Evolutionary conservation across 2,888 invertebrate genomes (phyloP).

Genomic region (Charanyca ferruginea): DNA sequence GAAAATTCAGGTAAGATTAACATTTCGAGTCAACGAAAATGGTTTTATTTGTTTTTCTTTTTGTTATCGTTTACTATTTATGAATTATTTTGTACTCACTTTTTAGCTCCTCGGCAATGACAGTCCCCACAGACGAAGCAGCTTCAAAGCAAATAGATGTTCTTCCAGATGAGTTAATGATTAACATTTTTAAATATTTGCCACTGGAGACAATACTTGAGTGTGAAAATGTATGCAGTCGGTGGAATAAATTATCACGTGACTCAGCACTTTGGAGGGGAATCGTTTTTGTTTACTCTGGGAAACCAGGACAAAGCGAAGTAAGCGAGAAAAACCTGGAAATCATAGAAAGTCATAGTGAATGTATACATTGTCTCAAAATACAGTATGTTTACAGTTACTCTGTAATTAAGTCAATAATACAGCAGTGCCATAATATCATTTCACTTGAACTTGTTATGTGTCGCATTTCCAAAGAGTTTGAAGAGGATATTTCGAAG

Average conservation of each 20-base stretch:
- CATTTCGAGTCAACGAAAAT: not conserved
- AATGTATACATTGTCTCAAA: constrained; percentile 78
- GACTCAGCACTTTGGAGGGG: constrained; percentile 81
- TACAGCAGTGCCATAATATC: constrained; percentile 80
- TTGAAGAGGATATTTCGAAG: constrained; percentile 77
- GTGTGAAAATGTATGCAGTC: constrained; percentile 81
- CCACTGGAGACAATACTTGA: constrained; percentile 77
- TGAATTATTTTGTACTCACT: constrained; percentile 5
- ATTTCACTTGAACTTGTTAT: constrained; percentile 83
- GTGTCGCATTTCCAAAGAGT: constrained; percentile 82
- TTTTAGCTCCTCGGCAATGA: constrained; percentile 60
- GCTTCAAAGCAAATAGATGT: constrained; percentile 64
- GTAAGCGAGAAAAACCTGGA: constrained; percentile 76
- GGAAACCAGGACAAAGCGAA: constrained; percentile 81
- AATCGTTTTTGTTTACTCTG: constrained; percentile 80
- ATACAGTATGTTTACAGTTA: constrained; percentile 85
- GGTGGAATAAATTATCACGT: constrained; percentile 80
- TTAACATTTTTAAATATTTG: constrained; percentile 82
- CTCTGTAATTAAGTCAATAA: constrained; percentile 75
- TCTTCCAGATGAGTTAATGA: constrained; percentile 84
- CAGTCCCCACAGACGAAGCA: constrained; percentile 58
- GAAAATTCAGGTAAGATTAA: constrained; percentile 28
- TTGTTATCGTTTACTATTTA: not conserved
- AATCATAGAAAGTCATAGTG: constrained; percentile 78
- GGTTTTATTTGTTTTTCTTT: not conserved